These are phyloP conservation scores for Papilio elwesi DNA, from an alignment of 2,888 invertebrate genomes.

Conservation along the genomic window DNA sequence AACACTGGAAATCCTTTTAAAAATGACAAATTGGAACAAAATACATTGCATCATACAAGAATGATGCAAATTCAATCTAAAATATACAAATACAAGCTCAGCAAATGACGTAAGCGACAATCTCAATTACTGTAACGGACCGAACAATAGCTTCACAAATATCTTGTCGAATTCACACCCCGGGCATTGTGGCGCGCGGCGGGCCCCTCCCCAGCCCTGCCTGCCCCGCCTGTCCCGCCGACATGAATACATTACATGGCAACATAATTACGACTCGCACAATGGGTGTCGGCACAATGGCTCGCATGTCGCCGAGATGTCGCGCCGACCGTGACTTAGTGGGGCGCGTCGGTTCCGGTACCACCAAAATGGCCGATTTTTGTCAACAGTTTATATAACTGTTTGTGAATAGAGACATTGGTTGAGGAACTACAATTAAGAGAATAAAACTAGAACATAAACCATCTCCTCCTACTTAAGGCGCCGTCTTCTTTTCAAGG, in stretches of 20 bases:
- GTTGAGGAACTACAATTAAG: background rate
- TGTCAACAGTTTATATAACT: constrained; percentile 8
- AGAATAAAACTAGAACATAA: too few relatives aligned
- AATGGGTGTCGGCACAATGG: constrained; percentile 46
- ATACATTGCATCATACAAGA: background rate
- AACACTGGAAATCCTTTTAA: too few relatives aligned
- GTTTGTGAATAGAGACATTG: background rate
- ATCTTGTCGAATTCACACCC: constrained; percentile 37
- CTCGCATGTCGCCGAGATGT: constrained; percentile 40
- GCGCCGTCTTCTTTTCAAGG: too few relatives aligned
- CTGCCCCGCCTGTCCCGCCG: background rate
- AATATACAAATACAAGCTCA: background rate
- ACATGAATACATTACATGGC: constrained; percentile 48
- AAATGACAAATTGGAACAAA: background rate
- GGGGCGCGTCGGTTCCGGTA: constrained; percentile 31
- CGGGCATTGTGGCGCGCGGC: constrained; percentile 39
- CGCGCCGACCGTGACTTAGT: constrained; percentile 31
- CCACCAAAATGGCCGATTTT: constrained; percentile 27
- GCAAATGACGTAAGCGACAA: constrained; percentile 25
- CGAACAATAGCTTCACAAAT: constrained; percentile 27
- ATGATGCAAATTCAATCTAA: background rate
- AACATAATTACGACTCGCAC: constrained; percentile 50
- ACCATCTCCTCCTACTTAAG: too few relatives aligned
- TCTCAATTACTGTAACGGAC: constrained; percentile 35
- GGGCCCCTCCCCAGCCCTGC: background rate